Evolutionary conservation across 2,888 invertebrate genomes (phyloP), one percentile per base, ranked within the genome.

Genomic region (Carabus problematicus): DNA sequence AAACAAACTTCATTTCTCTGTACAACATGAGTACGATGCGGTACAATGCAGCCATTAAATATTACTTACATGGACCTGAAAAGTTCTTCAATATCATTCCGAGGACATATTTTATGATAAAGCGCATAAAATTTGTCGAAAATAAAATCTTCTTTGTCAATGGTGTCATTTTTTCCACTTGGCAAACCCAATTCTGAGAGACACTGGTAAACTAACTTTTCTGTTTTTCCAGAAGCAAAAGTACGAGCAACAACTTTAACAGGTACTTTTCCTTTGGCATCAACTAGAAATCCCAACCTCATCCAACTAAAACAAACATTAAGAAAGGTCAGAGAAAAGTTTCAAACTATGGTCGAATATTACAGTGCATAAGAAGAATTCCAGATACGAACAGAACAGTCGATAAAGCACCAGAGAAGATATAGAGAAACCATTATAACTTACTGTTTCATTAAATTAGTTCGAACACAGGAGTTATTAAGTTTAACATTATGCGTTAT

Each of bases 191-290:
- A 87, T 79, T 98, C 98, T 64, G 93, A 90, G 73, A 99, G 87
- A 82, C 95, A 96, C 80, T 98, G 97, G 85, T 98, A 98, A 42
- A 99, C 96, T 80, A 98, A 87, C 83, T 97, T 98, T 83, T 99
- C 99, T 3, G 98, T 97, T 85, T 97, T 97, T 42, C 99, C 99
- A n/a, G 98, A 98, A 1, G 98, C 98, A 84, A 99, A 99, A 70
- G 98, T 99, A 79, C 95, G 87, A 66, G 97, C 96, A 42, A 99
- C 93, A 60, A 96, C 94, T 85, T 96, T 94, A 1, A 98, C 97
- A 1, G 98, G 98, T 69, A 99, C 97, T 84, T 97, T 96, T 45
- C 97, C 95, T 78, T 91, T 92, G 43, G 94, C 92, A 80, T 98
- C 98, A 66, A 95, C 94, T 76, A 93, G 88, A 85, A 98, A 95